Percentiles rank a stretch among this genome's conserved stretches.
These are phyloP conservation scores for Edolisoma coerulescens DNA, from an alignment of 2,113 vertebrate species.

Conservation along the genomic window DNA sequence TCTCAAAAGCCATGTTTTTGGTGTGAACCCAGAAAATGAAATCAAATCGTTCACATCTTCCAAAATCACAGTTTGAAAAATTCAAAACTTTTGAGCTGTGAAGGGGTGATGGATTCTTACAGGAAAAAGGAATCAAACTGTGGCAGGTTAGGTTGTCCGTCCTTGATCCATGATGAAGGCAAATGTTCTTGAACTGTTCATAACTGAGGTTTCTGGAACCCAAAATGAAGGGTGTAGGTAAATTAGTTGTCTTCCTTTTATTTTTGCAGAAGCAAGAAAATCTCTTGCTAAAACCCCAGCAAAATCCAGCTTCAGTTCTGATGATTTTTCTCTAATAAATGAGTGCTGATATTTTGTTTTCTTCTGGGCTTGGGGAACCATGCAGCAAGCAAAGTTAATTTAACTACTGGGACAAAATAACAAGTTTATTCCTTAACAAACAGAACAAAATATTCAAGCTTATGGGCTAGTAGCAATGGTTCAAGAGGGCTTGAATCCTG, in stretches of 20 bases:
- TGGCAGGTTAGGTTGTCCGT: not conserved
- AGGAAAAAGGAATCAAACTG: not conserved
- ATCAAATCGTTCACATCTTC: not conserved
- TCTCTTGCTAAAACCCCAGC: not conserved
- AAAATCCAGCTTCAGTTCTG: not conserved
- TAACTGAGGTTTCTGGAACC: not conserved
- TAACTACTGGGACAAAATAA: constrained; percentile 22
- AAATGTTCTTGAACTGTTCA: not conserved
- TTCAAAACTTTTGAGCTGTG: not conserved
- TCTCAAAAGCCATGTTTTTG: not conserved
- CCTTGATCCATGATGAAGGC: not conserved
- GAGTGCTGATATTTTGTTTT: not conserved
- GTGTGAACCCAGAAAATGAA: not conserved
- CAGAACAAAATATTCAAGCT: constrained; percentile 2
- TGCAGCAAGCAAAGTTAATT: not conserved
- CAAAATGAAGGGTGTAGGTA: not conserved
- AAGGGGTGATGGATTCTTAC: not conserved
- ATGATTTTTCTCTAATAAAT: not conserved
- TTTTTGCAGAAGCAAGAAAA: not conserved
- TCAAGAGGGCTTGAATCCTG: constrained; percentile 39
- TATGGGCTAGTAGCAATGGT: constrained; percentile 5
- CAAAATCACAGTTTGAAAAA: not conserved
- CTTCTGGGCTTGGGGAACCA: not conserved
- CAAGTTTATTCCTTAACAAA: constrained; percentile 37
- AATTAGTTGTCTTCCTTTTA: not conserved